A percentile compares a stretch with the other conserved stretches of the same genome.
phyloP scores from a whole-genome alignment of 2,797 vertebrate species.

The Psittacula derbiana region DNA sequence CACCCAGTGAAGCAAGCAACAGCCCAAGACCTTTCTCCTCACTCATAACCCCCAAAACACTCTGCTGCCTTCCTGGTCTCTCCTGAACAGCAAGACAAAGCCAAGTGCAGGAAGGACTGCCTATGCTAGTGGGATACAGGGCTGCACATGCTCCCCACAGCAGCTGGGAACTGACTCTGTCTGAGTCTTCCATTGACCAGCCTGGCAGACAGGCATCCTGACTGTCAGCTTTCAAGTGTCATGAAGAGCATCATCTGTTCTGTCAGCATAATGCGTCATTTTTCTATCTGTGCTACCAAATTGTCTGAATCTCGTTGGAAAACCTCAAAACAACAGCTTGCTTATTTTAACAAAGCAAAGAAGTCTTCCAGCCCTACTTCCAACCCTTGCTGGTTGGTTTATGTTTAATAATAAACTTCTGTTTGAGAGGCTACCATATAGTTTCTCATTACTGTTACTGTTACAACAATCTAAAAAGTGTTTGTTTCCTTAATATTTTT shows the following conservation, averaged over 20 bases:
- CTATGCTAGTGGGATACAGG: rapidly evolving
- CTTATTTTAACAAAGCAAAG: background rate
- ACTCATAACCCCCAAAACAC: background rate
- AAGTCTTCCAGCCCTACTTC: background rate
- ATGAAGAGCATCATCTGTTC: rapidly evolving
- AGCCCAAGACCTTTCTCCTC: background rate
- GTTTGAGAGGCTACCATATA: constrained; percentile 69
- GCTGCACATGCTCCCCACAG: background rate
- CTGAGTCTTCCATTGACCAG: background rate
- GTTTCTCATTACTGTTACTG: constrained; percentile 78
- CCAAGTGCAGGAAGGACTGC: background rate
- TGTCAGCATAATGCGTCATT: background rate
- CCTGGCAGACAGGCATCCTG: background rate
- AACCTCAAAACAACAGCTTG: background rate
- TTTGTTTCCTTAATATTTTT: constrained; percentile 66
- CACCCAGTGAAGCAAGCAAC: background rate
- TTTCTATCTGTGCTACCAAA: background rate
- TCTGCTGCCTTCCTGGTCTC: background rate
- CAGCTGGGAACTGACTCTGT: background rate
- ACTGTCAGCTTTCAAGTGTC: background rate
- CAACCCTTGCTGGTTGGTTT: background rate
- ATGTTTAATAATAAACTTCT: background rate
- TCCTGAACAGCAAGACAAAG: background rate
- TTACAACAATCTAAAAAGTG: constrained; percentile 67
- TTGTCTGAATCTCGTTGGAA: background rate